Base-by-base conservation (phyloP, 2,113 vertebrate species). In the Porphyrio hochstetteri region DNA sequence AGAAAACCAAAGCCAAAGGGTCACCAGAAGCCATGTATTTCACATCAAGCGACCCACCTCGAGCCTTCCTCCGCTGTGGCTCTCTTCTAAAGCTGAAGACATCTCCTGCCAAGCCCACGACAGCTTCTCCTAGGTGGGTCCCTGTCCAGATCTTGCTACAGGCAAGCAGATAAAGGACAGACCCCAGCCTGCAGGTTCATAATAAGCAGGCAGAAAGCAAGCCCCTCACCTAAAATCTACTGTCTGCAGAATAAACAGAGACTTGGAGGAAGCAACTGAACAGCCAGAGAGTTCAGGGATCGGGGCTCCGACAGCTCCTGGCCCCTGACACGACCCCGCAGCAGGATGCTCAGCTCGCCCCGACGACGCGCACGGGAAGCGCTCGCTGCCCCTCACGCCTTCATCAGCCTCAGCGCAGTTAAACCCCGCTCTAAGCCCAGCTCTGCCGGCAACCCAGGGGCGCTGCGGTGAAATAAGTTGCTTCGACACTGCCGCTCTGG, bases 151-250 rank as follows among this genome's bases (percentile, higher is more conserved):
- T 2, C 31, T 28, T 1, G 1, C 60, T 29, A 28, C 57, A 20
- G 36, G 57, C 0, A 0, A 64, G 36, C 40, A 29, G 20, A 44
- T 13, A 7, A 11, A 27, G 18, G 61, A 17, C 48, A 1, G 4
- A 3, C 35, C 61, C 36, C 1, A 0, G 20, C 68, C 56, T 3
- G 1, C 40, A 29, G 28, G 8, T 19, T 25, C 63, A 12, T 18
- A 5, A 5, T 0, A 13, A 40, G 15, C 44, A 56, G 46, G 75
- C 40, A 27, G 20, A 65, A 72, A 13, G 21, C 24, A 44, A 79
- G 76, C 7, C 64, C 42, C 79, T 93, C 90, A 65, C 80, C 82
- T 3, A 61, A 71, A 82, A 82, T 5, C 75, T 25, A 82, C 8
- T 3, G 20, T 8, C 9, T 20, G 59, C 3, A 24, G 80, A 35